Conservation (phyloP, 2,113 vertebrate species). For the Menura novaehollandiae region DNA sequence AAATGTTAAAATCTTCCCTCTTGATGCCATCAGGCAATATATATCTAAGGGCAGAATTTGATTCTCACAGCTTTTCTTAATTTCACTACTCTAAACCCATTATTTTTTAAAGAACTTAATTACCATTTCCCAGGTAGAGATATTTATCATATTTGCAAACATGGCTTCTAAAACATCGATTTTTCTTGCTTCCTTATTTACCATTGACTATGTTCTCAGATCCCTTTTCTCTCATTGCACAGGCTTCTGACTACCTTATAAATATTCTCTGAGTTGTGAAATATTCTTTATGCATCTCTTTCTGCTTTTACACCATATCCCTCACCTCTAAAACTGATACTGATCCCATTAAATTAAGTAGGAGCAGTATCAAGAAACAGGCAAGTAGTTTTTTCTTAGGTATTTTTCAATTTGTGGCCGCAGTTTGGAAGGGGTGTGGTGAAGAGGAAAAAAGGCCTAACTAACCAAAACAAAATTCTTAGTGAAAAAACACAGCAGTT, state of each 20-base stretch:
- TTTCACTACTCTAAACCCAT: background rate
- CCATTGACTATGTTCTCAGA: background rate
- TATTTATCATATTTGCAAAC: background rate
- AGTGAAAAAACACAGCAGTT: background rate
- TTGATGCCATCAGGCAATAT: background rate
- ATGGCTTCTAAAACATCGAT: background rate
- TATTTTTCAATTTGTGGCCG: background rate
- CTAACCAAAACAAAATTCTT: background rate
- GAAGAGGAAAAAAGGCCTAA: background rate
- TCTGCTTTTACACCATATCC: background rate
- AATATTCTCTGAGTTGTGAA: background rate
- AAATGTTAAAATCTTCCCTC: background rate
- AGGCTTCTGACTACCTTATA: background rate
- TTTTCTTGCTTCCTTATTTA: background rate
- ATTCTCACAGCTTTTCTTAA: background rate
- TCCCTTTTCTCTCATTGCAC: background rate
- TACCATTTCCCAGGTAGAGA: background rate
- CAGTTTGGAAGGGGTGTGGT: background rate
- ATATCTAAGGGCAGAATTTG: background rate
- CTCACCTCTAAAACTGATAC: background rate
- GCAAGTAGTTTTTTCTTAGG: background rate
- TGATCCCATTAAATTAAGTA: background rate
- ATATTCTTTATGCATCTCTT: background rate
- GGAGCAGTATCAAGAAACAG: background rate
- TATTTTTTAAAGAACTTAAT: background rate